These are phyloP conservation scores for Leptopilina syphax DNA, from an alignment of 2,888 invertebrate genomes.

Conservation along the genomic window DNA sequence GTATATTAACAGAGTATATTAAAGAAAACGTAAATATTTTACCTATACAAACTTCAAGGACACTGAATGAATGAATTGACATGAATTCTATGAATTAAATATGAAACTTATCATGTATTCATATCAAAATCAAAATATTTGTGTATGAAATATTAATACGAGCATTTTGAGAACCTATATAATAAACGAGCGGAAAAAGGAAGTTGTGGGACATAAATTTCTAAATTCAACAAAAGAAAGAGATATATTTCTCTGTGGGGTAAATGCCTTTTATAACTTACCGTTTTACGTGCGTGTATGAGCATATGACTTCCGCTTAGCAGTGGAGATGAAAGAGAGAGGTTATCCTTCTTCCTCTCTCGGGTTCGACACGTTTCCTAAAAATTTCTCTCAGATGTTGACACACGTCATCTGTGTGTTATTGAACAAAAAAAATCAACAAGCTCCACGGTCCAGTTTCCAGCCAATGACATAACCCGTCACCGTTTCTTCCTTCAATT, in stretches of 20 bases:
- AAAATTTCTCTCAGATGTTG: slow-evolving; percentile 44
- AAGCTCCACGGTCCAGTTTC: slow-evolving; percentile 61
- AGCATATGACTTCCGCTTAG: slow-evolving; percentile 74
- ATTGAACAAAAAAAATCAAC: slow-evolving; percentile 54
- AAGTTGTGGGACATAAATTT: slow-evolving; percentile 41
- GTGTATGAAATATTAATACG: too few relatives aligned
- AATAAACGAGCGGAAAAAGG: slow-evolving; percentile 23
- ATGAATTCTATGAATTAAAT: too few relatives aligned
- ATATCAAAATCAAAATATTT: too few relatives aligned
- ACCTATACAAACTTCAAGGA: neutral
- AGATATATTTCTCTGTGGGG: slow-evolving; percentile 25
- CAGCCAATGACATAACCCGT: slow-evolving; percentile 67
- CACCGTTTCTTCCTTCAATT: slow-evolving; percentile 62
- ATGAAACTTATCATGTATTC: too few relatives aligned
- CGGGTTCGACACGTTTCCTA: slow-evolving; percentile 22
- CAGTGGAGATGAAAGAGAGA: slow-evolving; percentile 52
- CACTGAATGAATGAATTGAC: too few relatives aligned
- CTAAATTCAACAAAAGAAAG: slow-evolving; percentile 44
- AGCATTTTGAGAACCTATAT: neutral
- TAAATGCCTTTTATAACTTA: slow-evolving; percentile 63
- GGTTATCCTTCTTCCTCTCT: slow-evolving; percentile 54
- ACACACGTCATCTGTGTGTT: slow-evolving; percentile 57
- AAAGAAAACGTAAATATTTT: neutral
- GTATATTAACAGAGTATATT: neutral
- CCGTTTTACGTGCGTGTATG: slow-evolving; percentile 75